phyloP scores from a whole-genome alignment of 1,140 invertebrate species.

The Thrips palmi region DNA sequence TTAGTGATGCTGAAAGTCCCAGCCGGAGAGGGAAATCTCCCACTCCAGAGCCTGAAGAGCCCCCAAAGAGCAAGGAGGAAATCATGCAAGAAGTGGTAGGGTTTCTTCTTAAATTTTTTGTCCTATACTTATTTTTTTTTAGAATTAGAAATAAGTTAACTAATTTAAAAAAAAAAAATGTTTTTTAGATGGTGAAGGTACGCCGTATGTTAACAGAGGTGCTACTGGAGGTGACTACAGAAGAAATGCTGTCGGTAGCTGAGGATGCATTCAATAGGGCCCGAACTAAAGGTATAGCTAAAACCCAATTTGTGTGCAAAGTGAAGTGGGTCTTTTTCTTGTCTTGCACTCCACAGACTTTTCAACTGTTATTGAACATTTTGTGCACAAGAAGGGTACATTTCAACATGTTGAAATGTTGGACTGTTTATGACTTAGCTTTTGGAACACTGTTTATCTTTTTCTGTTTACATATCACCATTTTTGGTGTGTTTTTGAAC shows the following conservation, averaged over 20 bases:
- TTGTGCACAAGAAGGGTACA: too few relatives aligned
- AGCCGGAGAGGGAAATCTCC: conserved; percentile 13
- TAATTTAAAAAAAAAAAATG: conserved; percentile 4
- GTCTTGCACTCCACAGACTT: too few relatives aligned
- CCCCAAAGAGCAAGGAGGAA: conserved; percentile 26
- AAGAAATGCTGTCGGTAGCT: conserved; percentile 65
- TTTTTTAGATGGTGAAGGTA: conserved; percentile 66
- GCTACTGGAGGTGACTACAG: conserved; percentile 79
- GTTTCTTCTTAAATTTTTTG: conserved; percentile 15
- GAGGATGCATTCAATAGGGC: conserved; percentile 48
- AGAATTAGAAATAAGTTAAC: background rate
- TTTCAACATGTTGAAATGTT: too few relatives aligned
- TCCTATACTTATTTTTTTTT: conserved; percentile 3
- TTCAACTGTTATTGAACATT: too few relatives aligned
- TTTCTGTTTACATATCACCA: background rate
- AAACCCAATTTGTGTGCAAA: conserved; percentile 1
- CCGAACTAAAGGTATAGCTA: conserved; percentile 40
- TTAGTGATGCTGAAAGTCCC: conserved; percentile 24
- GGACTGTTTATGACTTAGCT: too few relatives aligned
- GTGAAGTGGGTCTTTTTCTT: too few relatives aligned
- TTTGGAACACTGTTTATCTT: background rate
- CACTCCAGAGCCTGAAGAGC: conserved; percentile 12
- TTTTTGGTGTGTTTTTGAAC: background rate
- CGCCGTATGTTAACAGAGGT: conserved; percentile 76
- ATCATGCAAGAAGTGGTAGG: conserved; percentile 33